Evolutionary conservation across 2,888 invertebrate species (phyloP).

Genomic region (Drosophila buzzatii): DNA sequence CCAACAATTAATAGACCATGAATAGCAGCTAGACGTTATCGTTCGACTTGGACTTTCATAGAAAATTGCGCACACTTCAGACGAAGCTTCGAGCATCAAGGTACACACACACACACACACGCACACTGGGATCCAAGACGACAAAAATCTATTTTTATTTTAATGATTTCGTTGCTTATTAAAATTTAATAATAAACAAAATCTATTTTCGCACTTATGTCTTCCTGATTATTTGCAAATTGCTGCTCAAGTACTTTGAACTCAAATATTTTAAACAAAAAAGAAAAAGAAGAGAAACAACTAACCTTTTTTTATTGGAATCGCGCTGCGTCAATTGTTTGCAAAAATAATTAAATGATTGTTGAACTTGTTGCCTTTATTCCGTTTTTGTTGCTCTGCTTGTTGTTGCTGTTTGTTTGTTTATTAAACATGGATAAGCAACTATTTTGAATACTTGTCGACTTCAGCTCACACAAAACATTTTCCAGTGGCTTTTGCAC

Average conservation of each 20-base stretch:
- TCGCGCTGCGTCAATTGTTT: conserved; percentile 23
- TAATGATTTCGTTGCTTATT: background rate
- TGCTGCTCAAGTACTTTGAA: conserved; percentile 1
- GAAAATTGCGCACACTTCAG: conserved; percentile 35
- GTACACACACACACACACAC: background rate
- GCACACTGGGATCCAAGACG: background rate
- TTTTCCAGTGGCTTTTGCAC: conserved; percentile 28
- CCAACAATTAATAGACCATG: conserved; percentile 75
- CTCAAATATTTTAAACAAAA: background rate
- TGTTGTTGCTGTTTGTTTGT: conserved; percentile 6
- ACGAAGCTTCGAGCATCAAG: conserved; percentile 1
- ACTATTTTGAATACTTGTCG: conserved; percentile 35
- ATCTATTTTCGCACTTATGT: background rate
- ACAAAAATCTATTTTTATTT: conserved; percentile 2
- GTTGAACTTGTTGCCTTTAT: conserved; percentile 10
- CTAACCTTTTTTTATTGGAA: conserved; percentile 34
- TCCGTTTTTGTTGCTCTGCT: background rate
- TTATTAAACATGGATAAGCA: conserved; percentile 18
- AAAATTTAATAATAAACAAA: background rate
- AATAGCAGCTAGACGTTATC: conserved; percentile 65
- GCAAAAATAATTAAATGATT: conserved; percentile 13
- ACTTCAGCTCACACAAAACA: conserved; percentile 29
- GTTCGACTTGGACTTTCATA: conserved; percentile 19
- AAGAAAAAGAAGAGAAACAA: background rate
- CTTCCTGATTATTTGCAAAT: conserved; percentile 5